phyloP scores from a whole-genome alignment of 2,113 vertebrate genomes.

The Puntigrus tetrazona region DNA sequence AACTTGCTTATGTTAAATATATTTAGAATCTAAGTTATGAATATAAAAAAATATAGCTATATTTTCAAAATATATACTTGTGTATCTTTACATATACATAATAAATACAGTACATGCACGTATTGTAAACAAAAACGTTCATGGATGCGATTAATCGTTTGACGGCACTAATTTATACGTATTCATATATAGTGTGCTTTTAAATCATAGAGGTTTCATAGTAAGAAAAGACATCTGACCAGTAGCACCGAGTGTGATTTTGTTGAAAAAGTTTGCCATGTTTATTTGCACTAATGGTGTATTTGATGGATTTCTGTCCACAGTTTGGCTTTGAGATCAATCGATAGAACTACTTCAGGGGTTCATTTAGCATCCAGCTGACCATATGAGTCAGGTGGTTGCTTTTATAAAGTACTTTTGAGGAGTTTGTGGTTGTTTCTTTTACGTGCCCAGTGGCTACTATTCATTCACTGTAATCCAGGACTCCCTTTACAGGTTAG shows the following conservation, averaged over 20 bases:
- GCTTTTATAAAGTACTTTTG: background rate
- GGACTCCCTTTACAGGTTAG: background rate
- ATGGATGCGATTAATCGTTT: no score
- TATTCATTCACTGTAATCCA: background rate
- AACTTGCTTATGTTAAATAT: no score
- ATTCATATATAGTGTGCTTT: background rate
- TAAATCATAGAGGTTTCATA: background rate
- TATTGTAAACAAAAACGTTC: no score
- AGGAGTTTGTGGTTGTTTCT: background rate
- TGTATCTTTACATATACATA: no score
- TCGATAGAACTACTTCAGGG: background rate
- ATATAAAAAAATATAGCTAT: no score
- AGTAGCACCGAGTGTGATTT: background rate
- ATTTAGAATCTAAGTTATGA: no score
- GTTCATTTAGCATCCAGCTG: background rate
- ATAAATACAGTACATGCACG: no score
- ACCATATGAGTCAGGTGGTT: background rate
- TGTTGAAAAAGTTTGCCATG: background rate
- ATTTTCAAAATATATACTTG: no score
- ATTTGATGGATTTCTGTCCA: background rate
- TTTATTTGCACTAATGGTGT: background rate
- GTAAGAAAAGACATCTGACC: background rate
- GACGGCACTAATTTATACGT: no score
- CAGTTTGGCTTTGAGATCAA: background rate
- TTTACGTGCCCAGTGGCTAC: background rate